Base-by-base conservation (phyloP, 2,797 vertebrate genomes). In the Smutsia temminckii region DNA sequence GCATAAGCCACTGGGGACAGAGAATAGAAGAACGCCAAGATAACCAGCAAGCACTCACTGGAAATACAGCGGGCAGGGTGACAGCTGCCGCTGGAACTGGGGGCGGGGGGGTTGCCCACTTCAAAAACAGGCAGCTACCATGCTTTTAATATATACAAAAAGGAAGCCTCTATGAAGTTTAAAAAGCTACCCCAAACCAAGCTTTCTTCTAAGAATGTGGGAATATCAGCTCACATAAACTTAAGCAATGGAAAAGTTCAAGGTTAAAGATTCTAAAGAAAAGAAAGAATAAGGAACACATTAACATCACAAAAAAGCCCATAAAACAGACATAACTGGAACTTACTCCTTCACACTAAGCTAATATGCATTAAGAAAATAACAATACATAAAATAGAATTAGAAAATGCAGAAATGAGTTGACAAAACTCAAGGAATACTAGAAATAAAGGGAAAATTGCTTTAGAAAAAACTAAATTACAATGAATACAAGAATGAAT, bases 61-160 rank as follows among this genome's bases (percentile, higher is more conserved):
- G 20, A 14, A 3, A 46, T 5, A 3, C 74, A 29, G 6, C 0
- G 0, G 40, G 7, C 37, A 7, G 5, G 8, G 0, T 21, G 9
- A 11, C 53, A 25, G 2, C 37, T 1, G n/a, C 10, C 4, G 13
- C 63, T 0, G 21, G 8, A 25, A 0, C 34, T 46, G 46, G 11
- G 46, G 40, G 40, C 0, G 0, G 12, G 18, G 64, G 40, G 20
- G 25, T 32, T 17, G 5, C 34, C 46, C 55, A 1, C 8, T 8
- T 25, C 37, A 4, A 0, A 51, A 7, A 8, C 71, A 85, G 25
- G 23, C 46, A 83, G 9, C 16, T 51, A 4, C 55, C 11, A 0
- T 9, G 1, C 23, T 29, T 8, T 8, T 9, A 9, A 3, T 71
- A 29, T 8, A 11, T 2, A 34, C 1, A 34, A 49, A 27, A 55